Percentiles rank a stretch among this genome's conserved stretches.
phyloP scores from a whole-genome alignment of 1,140 invertebrate genomes.

The Drosophila suzukii region DNA sequence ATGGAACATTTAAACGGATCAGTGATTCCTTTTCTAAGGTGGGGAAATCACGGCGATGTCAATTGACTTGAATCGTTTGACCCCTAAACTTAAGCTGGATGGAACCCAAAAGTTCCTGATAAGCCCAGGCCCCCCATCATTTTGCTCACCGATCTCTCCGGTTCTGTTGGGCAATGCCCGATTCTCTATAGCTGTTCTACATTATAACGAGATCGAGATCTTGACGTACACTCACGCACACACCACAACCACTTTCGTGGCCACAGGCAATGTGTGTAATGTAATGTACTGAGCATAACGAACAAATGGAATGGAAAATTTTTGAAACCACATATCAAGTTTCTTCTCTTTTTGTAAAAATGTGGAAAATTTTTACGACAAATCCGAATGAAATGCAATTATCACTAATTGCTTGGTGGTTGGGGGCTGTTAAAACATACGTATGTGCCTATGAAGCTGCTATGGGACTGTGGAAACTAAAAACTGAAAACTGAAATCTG shows the following conservation, averaged over 20 bases:
- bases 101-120: slow-evolving; percentile 27
- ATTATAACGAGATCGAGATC: slow-evolving; percentile 41
- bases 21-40: slow-evolving; percentile 9
- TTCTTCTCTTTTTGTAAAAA: slow-evolving; percentile 43
- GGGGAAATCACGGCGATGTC: slow-evolving; percentile 10
- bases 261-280: slow-evolving; percentile 7
- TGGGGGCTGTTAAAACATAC: background rate
- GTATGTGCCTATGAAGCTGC: background rate
- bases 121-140: slow-evolving; percentile 1
- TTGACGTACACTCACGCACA: slow-evolving; percentile 20
- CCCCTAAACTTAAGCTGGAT: slow-evolving; percentile 55
- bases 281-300: slow-evolving; percentile 36
- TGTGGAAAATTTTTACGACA: slow-evolving; percentile 68
- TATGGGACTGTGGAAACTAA: slow-evolving; percentile 7
- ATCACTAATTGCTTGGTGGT: slow-evolving; percentile 58
- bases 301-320: slow-evolving; percentile 68
- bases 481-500: slow-evolving; percentile 6
- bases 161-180: slow-evolving; percentile 14
- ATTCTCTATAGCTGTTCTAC: slow-evolving; percentile 19
- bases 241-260: background rate
- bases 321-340: slow-evolving; percentile 61
- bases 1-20: background rate
- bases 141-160: background rate
- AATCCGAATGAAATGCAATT: slow-evolving; percentile 69
- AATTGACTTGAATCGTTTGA: slow-evolving; percentile 2